Evolutionary conservation across 2,888 invertebrate species (phyloP), one percentile per base, ranked within the genome.

Genomic region (Lepidocyrtoides sp.): DNA sequence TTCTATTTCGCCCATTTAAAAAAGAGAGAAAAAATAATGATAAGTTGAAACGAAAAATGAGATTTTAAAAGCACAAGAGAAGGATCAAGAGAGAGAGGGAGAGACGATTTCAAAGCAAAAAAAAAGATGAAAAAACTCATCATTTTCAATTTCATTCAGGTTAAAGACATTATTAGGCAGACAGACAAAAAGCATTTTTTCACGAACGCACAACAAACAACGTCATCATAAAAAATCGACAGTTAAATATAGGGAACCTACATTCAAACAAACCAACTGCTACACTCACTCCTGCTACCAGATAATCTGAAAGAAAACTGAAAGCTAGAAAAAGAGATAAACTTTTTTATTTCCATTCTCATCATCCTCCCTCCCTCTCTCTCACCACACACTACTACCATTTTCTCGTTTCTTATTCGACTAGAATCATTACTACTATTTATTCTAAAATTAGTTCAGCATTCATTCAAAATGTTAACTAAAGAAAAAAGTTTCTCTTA

Each of bases 391-490:
- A n/a, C 66, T 32, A 29, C 26, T 14, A 7, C 66, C 20, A 66
- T 17, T n/a, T 32, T 2, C 36, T 32, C 26, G 4, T 4, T 32
- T 1, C 29, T 14, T 32, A 66, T 66, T 69, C 36, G 36, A 60
- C 66, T 69, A 36, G 8, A 69, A n/a, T 44, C 41, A 69, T 44
- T 72, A 44, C 44, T 48, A 75, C 51, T 75, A 75, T 75, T 75
- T 75, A 75, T 57, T 87, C 86, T 87, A 77, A 77, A 87, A 87
- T 77, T 87, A 87, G 86, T 75, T 77, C 86, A 75, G 36, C 85
- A 75, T 75, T 75, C 12, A 48, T n/a, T n/a, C n/a, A 23, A 48
- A 48, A 75, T 26, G 41, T 26, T 14, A 26, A 75, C 17, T 36
- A 63, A 82, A 10, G 44, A 57, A 29, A 41, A 85, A 75, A 87